Evolutionary conservation across 2,113 vertebrate species (phyloP).

Genomic region (Rhinichthys klamathensis): DNA sequence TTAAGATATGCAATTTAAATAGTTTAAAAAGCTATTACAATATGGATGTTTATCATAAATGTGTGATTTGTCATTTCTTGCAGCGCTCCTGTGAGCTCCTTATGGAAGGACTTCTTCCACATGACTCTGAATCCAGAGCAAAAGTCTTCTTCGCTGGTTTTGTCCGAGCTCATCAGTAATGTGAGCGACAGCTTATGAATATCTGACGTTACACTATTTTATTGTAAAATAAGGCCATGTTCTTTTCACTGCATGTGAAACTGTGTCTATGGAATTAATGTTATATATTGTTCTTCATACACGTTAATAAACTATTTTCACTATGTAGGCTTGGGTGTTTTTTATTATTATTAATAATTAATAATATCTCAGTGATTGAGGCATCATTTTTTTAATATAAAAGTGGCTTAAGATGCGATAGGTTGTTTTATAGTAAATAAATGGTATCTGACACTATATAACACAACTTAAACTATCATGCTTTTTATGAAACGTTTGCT

Average conservation of each 20-base stretch:
- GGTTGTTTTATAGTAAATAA: neutral
- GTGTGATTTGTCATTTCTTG: neutral
- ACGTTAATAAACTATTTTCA: conserved; percentile 15
- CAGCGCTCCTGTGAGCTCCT: neutral
- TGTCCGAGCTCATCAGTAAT: conserved; percentile 55
- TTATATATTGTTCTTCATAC: conserved; percentile 6
- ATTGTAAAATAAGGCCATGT: neutral
- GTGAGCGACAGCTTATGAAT: conserved; percentile 37
- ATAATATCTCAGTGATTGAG: neutral
- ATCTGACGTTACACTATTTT: neutral
- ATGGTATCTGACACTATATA: neutral
- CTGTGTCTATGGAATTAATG: neutral
- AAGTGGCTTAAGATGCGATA: too few relatives aligned
- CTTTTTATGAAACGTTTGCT: neutral
- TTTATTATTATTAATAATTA: neutral
- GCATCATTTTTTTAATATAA: too few relatives aligned
- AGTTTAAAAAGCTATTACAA: too few relatives aligned
- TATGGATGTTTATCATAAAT: too few relatives aligned
- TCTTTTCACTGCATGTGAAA: neutral
- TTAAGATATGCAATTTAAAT: too few relatives aligned
- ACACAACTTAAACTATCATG: neutral
- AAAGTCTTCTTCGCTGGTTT: conserved; percentile 33
- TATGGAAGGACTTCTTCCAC: conserved; percentile 61
- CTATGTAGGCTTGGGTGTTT: neutral
- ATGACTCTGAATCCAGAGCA: conserved; percentile 58